Evolutionary conservation across 1,140 invertebrate genomes (phyloP).

Genomic region (Antheraea mylitta): DNA sequence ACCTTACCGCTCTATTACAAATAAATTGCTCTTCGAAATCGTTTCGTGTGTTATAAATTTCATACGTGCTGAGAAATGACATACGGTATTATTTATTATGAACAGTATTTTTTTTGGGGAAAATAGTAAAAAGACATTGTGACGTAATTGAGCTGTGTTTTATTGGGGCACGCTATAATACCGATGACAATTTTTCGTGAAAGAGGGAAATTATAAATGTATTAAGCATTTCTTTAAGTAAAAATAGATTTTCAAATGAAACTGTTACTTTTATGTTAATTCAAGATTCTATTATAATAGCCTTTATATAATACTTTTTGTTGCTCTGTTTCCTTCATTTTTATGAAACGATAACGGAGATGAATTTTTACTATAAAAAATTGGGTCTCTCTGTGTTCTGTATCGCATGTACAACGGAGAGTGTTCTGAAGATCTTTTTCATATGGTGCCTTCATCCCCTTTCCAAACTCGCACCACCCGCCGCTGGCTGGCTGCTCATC

Average conservation of each 20-base stretch:
- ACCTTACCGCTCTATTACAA: constrained; percentile 67
- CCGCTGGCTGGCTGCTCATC: no score
- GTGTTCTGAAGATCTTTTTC: no score
- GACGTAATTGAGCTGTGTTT: constrained; percentile 70
- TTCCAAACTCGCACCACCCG: no score
- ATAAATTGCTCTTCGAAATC: constrained; percentile 75
- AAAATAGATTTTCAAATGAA: background rate
- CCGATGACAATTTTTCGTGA: constrained; percentile 35
- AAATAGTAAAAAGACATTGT: constrained; percentile 73
- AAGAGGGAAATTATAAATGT: constrained; percentile 16
- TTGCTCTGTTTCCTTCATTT: no score
- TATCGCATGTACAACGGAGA: no score
- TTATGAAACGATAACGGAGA: no score
- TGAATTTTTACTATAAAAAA: no score
- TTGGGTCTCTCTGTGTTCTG: no score
- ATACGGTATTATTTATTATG: constrained; percentile 76
- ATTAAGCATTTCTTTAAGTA: constrained; percentile 2
- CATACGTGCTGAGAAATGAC: constrained; percentile 78
- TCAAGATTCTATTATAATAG: background rate
- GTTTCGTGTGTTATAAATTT: constrained; percentile 74
- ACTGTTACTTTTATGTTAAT: background rate
- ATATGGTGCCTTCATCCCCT: no score
- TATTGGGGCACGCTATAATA: constrained; percentile 54
- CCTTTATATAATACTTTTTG: no score
- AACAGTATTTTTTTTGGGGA: constrained; percentile 56